Evolutionary conservation across 2,888 invertebrate species (phyloP).

Genomic region (Hydroisotoma schaefferi): DNA sequence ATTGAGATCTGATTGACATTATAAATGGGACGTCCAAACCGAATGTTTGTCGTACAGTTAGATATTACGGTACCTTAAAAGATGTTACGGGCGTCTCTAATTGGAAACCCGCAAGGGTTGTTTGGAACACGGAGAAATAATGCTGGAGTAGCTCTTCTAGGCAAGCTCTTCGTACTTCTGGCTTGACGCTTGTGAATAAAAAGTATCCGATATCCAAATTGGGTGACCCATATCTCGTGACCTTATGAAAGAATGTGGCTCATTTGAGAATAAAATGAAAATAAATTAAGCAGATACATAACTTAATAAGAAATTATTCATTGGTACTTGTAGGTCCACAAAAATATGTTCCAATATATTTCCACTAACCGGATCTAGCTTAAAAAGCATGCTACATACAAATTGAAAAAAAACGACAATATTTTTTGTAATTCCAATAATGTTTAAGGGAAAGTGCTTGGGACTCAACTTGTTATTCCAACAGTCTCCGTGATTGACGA

Average conservation of each 20-base stretch:
- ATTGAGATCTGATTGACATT: too few species aligned
- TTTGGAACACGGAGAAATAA: slow-evolving; percentile 6
- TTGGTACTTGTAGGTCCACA: slow-evolving; percentile 22
- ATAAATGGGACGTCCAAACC: too few species aligned
- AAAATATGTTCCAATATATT: slow-evolving; percentile 10
- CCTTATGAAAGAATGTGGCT: too few species aligned
- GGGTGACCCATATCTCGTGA: slow-evolving; percentile 19
- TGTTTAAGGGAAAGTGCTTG: too few species aligned
- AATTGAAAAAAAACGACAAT: too few species aligned
- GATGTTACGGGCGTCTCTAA: neutral
- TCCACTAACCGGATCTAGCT: neutral
- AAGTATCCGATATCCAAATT: slow-evolving; percentile 26
- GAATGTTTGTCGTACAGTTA: too few species aligned
- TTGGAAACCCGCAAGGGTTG: slow-evolving; percentile 5
- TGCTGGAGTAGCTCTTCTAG: slow-evolving; percentile 7
- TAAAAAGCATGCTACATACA: too few species aligned
- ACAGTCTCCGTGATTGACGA: slow-evolving; percentile 29
- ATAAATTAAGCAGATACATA: too few species aligned
- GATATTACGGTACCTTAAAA: too few species aligned
- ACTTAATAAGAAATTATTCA: too few species aligned
- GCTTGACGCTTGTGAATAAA: slow-evolving; percentile 22
- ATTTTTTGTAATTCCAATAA: too few species aligned
- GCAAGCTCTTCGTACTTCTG: slow-evolving; percentile 4
- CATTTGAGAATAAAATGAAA: too few species aligned
- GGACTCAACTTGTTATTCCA: slow-evolving; percentile 27